phyloP scores from a whole-genome alignment of 1,140 invertebrate genomes.

The Hyles vespertilio region DNA sequence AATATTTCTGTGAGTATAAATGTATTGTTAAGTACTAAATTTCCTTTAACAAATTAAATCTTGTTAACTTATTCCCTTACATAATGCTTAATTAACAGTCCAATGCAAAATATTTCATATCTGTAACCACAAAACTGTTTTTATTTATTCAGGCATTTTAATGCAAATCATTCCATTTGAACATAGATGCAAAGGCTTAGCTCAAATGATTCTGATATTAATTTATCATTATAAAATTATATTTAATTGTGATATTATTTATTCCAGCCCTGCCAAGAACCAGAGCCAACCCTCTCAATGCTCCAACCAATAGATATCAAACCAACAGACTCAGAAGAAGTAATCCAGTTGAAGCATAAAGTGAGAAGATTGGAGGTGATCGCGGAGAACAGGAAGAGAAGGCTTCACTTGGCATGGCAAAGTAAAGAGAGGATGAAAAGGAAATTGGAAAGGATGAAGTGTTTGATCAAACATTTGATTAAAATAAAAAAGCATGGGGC shows the following conservation, averaged over 20 bases:
- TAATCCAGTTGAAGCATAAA: conserved; percentile 47
- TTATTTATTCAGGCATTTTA: no score
- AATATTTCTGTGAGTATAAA: conserved; percentile 49
- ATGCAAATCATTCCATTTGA: not conserved
- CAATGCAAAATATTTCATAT: no score
- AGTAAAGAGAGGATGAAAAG: conserved; percentile 31
- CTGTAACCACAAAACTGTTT: no score
- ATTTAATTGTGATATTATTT: conserved; percentile 6
- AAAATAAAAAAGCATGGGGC: conserved; percentile 29
- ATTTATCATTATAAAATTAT: not conserved
- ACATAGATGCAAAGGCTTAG: not conserved
- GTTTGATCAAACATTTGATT: conserved; percentile 46
- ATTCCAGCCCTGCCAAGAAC: conserved; percentile 46
- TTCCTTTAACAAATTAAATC: no score
- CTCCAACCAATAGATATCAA: conserved; percentile 32
- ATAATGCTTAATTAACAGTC: no score
- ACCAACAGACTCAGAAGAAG: conserved; percentile 43
- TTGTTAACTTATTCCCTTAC: no score
- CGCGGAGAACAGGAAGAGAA: conserved; percentile 41
- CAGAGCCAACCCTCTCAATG: conserved; percentile 41
- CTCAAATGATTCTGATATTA: not conserved
- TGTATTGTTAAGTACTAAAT: not conserved
- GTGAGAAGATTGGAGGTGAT: conserved; percentile 47
- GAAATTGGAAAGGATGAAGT: conserved; percentile 41
- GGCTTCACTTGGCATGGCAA: conserved; percentile 43